These are phyloP conservation scores for Agrypnia vestita DNA, from an alignment of 1,140 invertebrate genomes.

Conservation along the genomic window DNA sequence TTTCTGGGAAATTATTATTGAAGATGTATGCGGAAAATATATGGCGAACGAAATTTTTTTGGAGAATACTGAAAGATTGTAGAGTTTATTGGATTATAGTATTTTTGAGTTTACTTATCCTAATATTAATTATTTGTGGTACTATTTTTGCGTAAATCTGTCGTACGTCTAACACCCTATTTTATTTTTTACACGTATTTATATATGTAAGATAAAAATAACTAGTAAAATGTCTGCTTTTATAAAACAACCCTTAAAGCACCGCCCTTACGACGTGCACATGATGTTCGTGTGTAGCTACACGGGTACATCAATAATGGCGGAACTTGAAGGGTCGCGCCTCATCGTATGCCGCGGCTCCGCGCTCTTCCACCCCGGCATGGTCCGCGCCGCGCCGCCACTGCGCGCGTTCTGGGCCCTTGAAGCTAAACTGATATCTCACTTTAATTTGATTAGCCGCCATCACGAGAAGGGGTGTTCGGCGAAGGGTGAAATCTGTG, in stretches of 20 bases:
- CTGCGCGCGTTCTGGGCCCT: constrained; percentile 28
- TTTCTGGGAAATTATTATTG: no score
- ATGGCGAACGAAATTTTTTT: no score
- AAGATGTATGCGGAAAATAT: no score
- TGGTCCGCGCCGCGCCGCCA: constrained; percentile 13
- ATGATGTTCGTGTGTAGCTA: background rate
- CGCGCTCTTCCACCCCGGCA: background rate
- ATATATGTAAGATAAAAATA: no score
- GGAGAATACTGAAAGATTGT: no score
- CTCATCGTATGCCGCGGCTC: background rate
- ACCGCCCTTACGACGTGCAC: background rate
- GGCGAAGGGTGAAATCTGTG: no score
- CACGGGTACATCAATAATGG: background rate
- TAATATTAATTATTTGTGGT: no score
- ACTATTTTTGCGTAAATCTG: no score
- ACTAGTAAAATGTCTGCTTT: constrained; percentile 20
- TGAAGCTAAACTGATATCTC: constrained; percentile 56
- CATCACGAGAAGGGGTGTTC: background rate
- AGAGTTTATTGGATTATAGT: no score
- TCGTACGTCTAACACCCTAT: no score
- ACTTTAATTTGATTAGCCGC: constrained; percentile 56
- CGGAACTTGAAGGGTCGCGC: background rate
- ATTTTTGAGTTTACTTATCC: no score
- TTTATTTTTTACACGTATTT: no score
- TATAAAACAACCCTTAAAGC: constrained; percentile 18